Evolutionary conservation across 2,888 invertebrate genomes (phyloP).

Genomic region (Pandemis heparana): DNA sequence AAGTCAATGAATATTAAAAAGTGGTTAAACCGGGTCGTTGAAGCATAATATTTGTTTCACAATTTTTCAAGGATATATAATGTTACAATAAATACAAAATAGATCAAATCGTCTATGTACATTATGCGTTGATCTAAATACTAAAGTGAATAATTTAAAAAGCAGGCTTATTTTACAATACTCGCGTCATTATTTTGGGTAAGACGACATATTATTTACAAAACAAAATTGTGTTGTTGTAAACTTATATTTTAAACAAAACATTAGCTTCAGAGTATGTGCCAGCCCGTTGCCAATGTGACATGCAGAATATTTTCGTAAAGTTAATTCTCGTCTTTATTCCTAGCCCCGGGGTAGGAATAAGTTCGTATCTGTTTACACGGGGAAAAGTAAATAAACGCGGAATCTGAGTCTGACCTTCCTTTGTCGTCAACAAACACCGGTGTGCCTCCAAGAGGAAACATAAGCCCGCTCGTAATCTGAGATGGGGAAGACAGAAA

Average conservation of each 20-base stretch:
- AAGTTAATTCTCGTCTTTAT: constrained; percentile 26
- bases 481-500: not conserved
- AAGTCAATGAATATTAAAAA: not conserved
- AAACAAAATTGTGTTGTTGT: too few species aligned
- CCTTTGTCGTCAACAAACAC: constrained; percentile 31
- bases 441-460: constrained; percentile 15
- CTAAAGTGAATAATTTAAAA: not conserved
- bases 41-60: too few species aligned
- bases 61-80: not conserved
- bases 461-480: constrained; percentile 6
- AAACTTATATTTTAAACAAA: not conserved
- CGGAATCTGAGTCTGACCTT: constrained; percentile 31
- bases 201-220: too few species aligned
- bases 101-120: too few species aligned
- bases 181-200: not conserved
- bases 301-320: constrained; percentile 8
- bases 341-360: constrained; percentile 8
- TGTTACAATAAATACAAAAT: not conserved
- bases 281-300: not conserved
- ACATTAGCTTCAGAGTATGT: not conserved
- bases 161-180: not conserved
- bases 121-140: too few species aligned
- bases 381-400: constrained; percentile 29
- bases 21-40: not conserved
- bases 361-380: constrained; percentile 31